Evolutionary conservation across 2,797 vertebrate species (phyloP).

Genomic region (Epinephelus malabaricus): DNA sequence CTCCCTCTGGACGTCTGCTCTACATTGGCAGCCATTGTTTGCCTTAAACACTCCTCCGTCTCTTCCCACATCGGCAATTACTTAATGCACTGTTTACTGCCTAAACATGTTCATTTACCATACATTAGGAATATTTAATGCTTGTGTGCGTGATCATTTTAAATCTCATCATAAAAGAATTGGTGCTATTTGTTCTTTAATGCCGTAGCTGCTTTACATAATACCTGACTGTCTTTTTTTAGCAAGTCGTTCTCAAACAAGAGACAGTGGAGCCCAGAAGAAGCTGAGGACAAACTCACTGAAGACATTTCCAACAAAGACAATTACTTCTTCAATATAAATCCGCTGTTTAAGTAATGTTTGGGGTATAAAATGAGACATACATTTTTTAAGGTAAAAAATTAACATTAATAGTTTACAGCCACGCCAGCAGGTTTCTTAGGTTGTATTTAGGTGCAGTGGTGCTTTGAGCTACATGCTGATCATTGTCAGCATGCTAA

Average conservation of each 20-base stretch:
- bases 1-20: constrained; percentile 81
- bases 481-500: too few relatives aligned
- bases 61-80: constrained; percentile 62
- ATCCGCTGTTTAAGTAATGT: background rate
- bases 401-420: too few relatives aligned
- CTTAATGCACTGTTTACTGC: constrained; percentile 64
- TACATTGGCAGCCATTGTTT: constrained; percentile 79
- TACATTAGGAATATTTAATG: constrained; percentile 34
- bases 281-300: background rate
- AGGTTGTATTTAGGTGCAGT: too few relatives aligned
- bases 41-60: constrained; percentile 62
- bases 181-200: background rate
- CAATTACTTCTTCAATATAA: background rate
- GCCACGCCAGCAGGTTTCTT: too few relatives aligned
- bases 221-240: background rate
- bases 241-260: background rate
- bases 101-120: constrained; percentile 50
- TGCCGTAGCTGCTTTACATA: background rate
- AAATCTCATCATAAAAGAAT: constrained; percentile 11
- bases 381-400: too few relatives aligned
- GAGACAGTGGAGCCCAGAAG: background rate
- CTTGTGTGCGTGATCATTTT: constrained; percentile 17
- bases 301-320: background rate
- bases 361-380: background rate
- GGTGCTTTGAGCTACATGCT: too few relatives aligned